Evolutionary conservation across 2,888 invertebrate genomes (phyloP).

Genomic region (Melieria picta): DNA sequence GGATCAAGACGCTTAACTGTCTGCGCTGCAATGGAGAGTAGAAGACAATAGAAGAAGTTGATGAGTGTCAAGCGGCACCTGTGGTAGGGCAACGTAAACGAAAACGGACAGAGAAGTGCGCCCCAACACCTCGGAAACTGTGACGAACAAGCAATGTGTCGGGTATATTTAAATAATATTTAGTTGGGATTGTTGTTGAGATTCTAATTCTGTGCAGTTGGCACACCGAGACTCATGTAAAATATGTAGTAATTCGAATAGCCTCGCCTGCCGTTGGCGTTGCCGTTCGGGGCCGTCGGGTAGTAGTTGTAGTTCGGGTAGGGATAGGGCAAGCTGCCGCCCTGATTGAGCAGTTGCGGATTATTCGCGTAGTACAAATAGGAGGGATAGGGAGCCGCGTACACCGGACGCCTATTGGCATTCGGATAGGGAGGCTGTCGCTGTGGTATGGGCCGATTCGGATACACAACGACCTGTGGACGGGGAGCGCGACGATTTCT

Average conservation of each 20-base stretch:
- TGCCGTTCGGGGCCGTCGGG: not conserved
- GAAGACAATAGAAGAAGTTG: conserved; percentile 23
- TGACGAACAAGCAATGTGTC: not conserved
- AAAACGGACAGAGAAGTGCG: not conserved
- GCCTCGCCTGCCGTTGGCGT: not conserved
- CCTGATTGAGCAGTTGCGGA: conserved; percentile 15
- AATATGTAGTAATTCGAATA: not conserved
- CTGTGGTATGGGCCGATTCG: not conserved
- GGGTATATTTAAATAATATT: not conserved
- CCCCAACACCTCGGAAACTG: not conserved
- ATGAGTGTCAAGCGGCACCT: not conserved
- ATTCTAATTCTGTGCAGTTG: not conserved
- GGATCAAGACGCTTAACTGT: conserved; percentile 17
- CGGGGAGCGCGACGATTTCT: conserved; percentile 17
- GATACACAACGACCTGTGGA: not conserved
- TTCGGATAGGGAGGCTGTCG: not conserved
- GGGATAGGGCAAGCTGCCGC: not conserved
- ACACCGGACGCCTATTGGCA: not conserved
- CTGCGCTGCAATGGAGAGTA: conserved; percentile 2
- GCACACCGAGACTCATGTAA: not conserved
- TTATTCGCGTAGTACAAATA: conserved; percentile 14
- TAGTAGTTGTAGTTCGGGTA: not conserved
- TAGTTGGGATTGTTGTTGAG: no score
- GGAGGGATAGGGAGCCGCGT: not conserved
- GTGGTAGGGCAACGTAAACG: not conserved